These are phyloP conservation scores for Pangasius djambal DNA, from an alignment of 2,797 vertebrate genomes.

Conservation along the genomic window DNA sequence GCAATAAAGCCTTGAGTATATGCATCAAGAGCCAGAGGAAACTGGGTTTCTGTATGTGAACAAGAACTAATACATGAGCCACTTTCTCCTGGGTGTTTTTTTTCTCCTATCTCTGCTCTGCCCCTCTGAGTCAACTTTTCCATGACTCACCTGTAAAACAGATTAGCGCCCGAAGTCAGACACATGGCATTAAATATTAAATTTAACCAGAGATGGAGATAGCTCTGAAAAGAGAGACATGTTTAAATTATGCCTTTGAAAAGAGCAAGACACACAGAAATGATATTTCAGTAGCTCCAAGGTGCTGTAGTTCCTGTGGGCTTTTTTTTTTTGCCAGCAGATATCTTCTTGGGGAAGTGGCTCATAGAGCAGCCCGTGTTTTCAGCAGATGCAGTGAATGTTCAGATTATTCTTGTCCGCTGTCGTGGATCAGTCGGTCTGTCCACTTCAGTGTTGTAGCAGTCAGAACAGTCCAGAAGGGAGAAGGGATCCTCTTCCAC, in stretches of 20 bases:
- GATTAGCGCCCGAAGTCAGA: conserved; percentile 39
- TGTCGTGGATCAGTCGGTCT: conserved; percentile 47
- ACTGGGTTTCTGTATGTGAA: conserved; percentile 40
- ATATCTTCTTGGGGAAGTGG: conserved; percentile 44
- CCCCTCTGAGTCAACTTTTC: conserved; percentile 40
- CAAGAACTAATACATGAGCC: conserved; percentile 46
- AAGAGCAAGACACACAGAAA: conserved; percentile 20
- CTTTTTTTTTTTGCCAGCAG: conserved; percentile 10
- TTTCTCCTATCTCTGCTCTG: not conserved
- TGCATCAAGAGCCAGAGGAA: conserved; percentile 33
- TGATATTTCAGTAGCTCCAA: conserved; percentile 35
- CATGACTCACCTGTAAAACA: conserved; percentile 46
- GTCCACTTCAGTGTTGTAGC: conserved; percentile 32
- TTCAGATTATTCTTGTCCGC: conserved; percentile 52
- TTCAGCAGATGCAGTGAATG: conserved; percentile 61
- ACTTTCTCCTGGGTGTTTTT: conserved; percentile 33
- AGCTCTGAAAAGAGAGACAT: conserved; percentile 25
- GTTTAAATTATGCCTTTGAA: conserved; percentile 16
- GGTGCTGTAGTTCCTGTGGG: conserved; percentile 16
- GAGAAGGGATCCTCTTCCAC: conserved; percentile 23
- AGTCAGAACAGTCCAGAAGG: conserved; percentile 15
- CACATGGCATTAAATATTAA: conserved; percentile 40
- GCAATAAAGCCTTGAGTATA: conserved; percentile 43
- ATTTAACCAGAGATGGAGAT: conserved; percentile 33
- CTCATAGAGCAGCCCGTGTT: conserved; percentile 59